Base-by-base conservation (phyloP, 2,888 invertebrate genomes). In the Papilio gigon region DNA sequence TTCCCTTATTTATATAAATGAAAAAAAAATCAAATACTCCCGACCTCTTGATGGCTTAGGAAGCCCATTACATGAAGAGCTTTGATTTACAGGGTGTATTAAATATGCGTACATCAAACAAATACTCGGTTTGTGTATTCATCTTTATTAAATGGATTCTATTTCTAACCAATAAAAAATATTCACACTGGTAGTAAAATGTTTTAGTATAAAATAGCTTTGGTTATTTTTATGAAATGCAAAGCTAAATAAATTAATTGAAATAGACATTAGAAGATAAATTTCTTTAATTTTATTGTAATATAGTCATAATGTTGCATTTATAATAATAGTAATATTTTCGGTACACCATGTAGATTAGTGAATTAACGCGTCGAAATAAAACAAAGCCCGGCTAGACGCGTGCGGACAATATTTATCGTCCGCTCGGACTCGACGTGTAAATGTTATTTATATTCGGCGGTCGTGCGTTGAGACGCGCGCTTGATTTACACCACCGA, bases 311-410 rank as follows among this genome's bases (percentile, higher is more conserved):
- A 42, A 42, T 17, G n/a, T 40, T n/a, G 40, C 40, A 40, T 40
- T 3, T 47, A 22, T 22, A 47, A 22, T 2, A 47, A 1, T 50
- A 50, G 20, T 44, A 40, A 70, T 67, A 65, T 68, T 69, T 70
- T 71, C 44, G 59, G 56, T 70, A 67, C 65, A 62, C 60, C 44
- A 63, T 70, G 72, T 74, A 71, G 56, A 67, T 67, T 70, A 71
- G 73, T 77, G 74, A 75, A 78, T 75, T 72, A 74, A 71, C 70
- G 70, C 69, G n/a, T 71, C 58, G 70, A 74, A 77, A 74, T 72
- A 73, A 75, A 72, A 76, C 72, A 74, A 73, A 74, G 73, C 68
- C 67, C 65, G 60, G 71, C 68, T 70, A 70, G 66, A 70, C 68
- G 69, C 56, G 71, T 66, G 72, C 70, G 70, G 59, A 61, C 56